Percentiles rank a stretch among this genome's conserved stretches.
phyloP scores from a whole-genome alignment of 2,113 vertebrate species.

The Rhipidura dahli region DNA sequence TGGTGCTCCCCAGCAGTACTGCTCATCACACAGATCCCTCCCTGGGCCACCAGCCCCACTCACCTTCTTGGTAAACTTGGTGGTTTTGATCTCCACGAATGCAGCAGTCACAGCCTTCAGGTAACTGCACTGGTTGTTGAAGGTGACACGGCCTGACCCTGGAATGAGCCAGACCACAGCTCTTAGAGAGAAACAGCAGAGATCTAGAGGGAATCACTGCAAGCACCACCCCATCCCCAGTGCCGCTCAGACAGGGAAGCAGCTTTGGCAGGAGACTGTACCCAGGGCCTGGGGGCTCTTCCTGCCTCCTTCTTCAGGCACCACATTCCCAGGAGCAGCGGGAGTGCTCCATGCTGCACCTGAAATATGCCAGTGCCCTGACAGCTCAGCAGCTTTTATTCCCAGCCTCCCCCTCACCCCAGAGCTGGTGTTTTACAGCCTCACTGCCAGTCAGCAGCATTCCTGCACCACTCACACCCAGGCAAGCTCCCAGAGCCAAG shows the following conservation, averaged over 20 bases:
- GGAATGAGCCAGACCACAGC: neutral
- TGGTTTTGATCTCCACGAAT: slow-evolving; percentile 97
- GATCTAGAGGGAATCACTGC: neutral
- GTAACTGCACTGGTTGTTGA: slow-evolving; percentile 96
- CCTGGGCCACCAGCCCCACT: neutral
- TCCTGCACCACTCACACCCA: neutral
- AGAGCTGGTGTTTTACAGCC: neutral
- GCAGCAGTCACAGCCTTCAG: slow-evolving; percentile 95
- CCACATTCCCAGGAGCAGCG: neutral
- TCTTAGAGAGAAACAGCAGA: accelerated
- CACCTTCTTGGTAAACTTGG: slow-evolving; percentile 99
- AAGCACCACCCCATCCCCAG: accelerated
- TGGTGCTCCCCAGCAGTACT: no score
- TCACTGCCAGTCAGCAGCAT: neutral
- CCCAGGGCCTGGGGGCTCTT: neutral
- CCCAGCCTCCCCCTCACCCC: neutral
- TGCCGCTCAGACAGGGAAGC: neutral
- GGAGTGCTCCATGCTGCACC: neutral
- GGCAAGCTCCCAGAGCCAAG: neutral
- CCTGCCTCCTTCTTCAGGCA: neutral
- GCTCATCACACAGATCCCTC: accelerated
- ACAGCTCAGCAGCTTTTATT: slow-evolving; percentile 6
- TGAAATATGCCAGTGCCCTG: accelerated
- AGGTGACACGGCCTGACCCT: slow-evolving; percentile 99
- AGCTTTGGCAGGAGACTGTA: neutral